Evolutionary conservation across 2,888 invertebrate genomes (phyloP).

Genomic region (Ichneumoninae sp.): DNA sequence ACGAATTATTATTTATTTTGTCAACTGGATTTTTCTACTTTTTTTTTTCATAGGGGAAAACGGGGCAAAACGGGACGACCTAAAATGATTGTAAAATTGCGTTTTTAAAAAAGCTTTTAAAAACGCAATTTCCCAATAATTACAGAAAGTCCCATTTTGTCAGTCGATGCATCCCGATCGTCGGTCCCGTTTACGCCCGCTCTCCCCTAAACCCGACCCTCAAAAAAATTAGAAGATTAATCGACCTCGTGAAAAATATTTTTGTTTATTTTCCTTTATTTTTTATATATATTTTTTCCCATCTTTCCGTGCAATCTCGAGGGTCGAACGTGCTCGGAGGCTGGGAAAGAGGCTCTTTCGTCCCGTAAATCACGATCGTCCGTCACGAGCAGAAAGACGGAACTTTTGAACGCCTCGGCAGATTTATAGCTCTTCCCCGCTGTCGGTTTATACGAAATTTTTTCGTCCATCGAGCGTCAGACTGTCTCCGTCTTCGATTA

Average conservation of each 20-base stretch:
- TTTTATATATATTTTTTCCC: slow-evolving; percentile 6
- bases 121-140: too few species aligned
- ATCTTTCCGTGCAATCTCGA: slow-evolving; percentile 8
- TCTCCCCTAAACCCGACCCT: neutral
- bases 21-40: neutral
- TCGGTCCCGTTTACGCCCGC: too few species aligned
- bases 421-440: slow-evolving; percentile 62
- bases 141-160: too few species aligned
- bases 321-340: slow-evolving; percentile 41
- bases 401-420: slow-evolving; percentile 61
- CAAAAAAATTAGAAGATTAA: slow-evolving; percentile 12
- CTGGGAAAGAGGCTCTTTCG: slow-evolving; percentile 56
- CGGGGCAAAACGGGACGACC: too few species aligned
- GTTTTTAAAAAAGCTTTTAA: too few species aligned
- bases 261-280: neutral
- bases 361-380: slow-evolving; percentile 65
- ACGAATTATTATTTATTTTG: neutral
- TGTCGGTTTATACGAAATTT: slow-evolving; percentile 38
- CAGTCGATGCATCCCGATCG: too few species aligned
- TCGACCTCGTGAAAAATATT: slow-evolving; percentile 19
- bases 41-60: neutral
- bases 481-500: slow-evolving; percentile 51
- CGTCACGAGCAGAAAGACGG: slow-evolving; percentile 61
- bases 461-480: slow-evolving; percentile 41
- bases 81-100: too few species aligned